Conservation (phyloP, 1,140 invertebrate species). For the Theocolax elegans region DNA sequence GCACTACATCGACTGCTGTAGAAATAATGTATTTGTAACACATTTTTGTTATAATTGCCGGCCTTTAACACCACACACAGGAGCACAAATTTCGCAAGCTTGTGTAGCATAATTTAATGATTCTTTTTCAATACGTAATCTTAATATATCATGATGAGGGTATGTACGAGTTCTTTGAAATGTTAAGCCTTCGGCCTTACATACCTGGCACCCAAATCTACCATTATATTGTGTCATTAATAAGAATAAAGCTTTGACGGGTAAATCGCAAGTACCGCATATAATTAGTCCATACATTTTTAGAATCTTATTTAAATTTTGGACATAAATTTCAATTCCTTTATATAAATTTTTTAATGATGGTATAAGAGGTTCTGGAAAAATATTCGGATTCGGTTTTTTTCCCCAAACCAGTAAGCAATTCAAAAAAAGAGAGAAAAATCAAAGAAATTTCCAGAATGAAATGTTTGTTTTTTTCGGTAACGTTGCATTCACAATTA, state of each 20-base stretch:
- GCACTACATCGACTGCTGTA: conserved; percentile 28
- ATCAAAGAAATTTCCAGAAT: too few species aligned
- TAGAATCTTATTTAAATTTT: neutral
- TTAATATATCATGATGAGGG: neutral
- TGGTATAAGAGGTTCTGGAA: neutral
- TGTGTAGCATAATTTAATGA: neutral
- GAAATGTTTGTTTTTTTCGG: too few species aligned
- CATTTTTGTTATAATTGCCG: conserved; percentile 12
- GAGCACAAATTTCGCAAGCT: neutral
- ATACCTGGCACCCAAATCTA: neutral
- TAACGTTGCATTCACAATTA: too few species aligned
- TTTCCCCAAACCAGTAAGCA: conserved; percentile 26
- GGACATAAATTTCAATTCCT: neutral
- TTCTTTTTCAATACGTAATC: neutral
- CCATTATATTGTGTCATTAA: conserved; percentile 19
- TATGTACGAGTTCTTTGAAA: neutral
- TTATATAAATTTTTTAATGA: neutral
- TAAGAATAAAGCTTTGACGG: conserved; percentile 2
- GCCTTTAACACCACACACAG: conserved; percentile 18
- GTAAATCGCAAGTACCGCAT: neutral
- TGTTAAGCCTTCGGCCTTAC: neutral
- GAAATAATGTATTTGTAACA: conserved; percentile 21
- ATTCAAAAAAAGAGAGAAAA: conserved; percentile 5
- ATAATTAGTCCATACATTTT: neutral
- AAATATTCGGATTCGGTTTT: conserved; percentile 36